Base-by-base conservation (phyloP, 1,140 invertebrate genomes). In the Drosophila willistoni region DNA sequence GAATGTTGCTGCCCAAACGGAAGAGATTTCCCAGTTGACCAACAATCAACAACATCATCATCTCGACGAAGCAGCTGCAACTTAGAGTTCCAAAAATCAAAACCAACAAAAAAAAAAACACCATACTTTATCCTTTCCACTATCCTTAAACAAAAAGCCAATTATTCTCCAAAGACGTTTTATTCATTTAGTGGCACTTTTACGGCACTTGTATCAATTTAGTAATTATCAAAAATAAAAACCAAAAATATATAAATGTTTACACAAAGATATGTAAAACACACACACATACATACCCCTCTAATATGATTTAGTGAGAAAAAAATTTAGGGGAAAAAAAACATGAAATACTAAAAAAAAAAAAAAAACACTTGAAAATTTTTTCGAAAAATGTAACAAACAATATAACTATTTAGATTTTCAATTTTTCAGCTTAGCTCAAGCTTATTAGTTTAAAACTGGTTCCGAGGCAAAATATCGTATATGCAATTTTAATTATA, bases 401-500 rank as follows among this genome's bases (percentile, higher is more conserved):
- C 55, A 69, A 56, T 68, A 25, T 44, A 65, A 55, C 63, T 71
- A 71, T 59, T 78, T 75, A 85, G 78, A 72, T 71, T 65, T 51
- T 86, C 76, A 14, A 68, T 64, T 78, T 77, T 56, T 54, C 14
- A 39, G 66, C 67, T 72, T 86, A 57, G 71, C 72, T 78, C 77
- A 61, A 71, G 71, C 79, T 81, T 74, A 84, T 86, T 86, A 86
- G 71, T 87, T 29, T 47, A 71, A 67, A 79, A 62, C 80, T 70
- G 73, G 73, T 77, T 63, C 63, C 73, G 25, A 70, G 66, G 73
- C 60, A 54, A 63, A 75, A 33, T n/a, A 56, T 36, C 34, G 34
- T 14, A 36, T 39, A 34, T 34, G 9, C 56, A 34, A 59, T 39
- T 55, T 77, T 70, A 77, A 70, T 77, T 77, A 44, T 70, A 77